Evolutionary conservation across 2,888 invertebrate species (phyloP).

Genomic region (Galerucella nymphaeae): DNA sequence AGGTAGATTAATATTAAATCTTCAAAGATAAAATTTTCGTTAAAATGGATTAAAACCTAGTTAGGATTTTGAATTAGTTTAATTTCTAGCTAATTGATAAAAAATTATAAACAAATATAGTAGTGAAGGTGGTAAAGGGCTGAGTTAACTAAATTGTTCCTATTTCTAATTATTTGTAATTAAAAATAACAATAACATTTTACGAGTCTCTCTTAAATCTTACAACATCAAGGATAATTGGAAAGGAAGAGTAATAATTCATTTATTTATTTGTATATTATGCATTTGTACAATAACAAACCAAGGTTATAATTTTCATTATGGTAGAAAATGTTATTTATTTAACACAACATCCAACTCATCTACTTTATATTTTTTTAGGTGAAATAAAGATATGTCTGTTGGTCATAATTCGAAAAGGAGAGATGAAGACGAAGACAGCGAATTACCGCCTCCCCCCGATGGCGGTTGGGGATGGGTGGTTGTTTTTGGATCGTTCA

Average conservation of each 20-base stretch:
- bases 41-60: no score
- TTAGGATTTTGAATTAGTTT: no score
- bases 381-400: slow-evolving; percentile 47
- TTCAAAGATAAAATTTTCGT: no score
- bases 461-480: slow-evolving; percentile 97
- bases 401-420: slow-evolving; percentile 46
- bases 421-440: slow-evolving; percentile 58
- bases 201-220: background rate
- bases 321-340: background rate
- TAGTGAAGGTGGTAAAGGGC: no score
- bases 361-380: no score
- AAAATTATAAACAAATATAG: no score
- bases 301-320: background rate
- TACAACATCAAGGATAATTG: background rate
- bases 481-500: slow-evolving; percentile 93
- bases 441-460: slow-evolving; percentile 72
- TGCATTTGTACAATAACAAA: background rate
- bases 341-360: no score
- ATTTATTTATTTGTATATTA: slow-evolving; percentile 1
- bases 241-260: background rate
- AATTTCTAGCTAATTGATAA: no score
- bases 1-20: no score
- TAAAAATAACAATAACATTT: no score
- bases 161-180: no score
- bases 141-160: no score